A percentile compares a stretch with the other conserved stretches of the same genome.
These are phyloP conservation scores for Gymnopithys bicolor DNA, from an alignment of 2,797 vertebrate genomes.

Conservation along the genomic window DNA sequence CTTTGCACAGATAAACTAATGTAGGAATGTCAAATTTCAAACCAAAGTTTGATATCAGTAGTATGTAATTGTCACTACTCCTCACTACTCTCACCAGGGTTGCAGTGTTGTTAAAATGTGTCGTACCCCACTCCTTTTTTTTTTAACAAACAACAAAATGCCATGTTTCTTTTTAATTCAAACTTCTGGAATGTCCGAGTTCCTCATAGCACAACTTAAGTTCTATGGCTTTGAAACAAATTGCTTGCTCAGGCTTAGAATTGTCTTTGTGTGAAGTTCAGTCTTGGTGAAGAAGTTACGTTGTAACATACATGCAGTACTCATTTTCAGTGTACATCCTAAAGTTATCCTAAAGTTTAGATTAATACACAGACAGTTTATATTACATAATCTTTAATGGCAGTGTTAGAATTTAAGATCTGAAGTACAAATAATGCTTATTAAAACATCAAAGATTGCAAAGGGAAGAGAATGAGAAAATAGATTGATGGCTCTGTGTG, in stretches of 20 bases:
- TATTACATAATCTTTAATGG: background rate
- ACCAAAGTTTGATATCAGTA: background rate
- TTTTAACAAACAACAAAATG: background rate
- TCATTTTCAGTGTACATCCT: background rate
- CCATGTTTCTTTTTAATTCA: background rate
- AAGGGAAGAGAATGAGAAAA: background rate
- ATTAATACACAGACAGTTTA: background rate
- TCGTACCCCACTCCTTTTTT: background rate
- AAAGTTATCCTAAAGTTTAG: background rate
- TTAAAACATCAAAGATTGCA: background rate
- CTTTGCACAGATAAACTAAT: background rate
- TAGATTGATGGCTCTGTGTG: background rate
- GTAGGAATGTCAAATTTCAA: background rate
- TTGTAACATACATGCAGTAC: background rate
- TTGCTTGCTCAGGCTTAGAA: background rate
- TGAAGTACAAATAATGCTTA: background rate
- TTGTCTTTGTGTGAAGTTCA: background rate
- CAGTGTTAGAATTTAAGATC: background rate
- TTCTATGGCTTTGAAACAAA: background rate
- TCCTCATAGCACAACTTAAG: background rate
- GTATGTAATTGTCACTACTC: background rate
- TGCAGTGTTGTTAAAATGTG: background rate
- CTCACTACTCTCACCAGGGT: background rate
- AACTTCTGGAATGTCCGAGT: background rate
- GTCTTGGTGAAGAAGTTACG: background rate